Percentiles rank a stretch among this genome's conserved stretches.
Conservation (phyloP, 2,113 vertebrate species). For the Prionailurus viverrinus region DNA sequence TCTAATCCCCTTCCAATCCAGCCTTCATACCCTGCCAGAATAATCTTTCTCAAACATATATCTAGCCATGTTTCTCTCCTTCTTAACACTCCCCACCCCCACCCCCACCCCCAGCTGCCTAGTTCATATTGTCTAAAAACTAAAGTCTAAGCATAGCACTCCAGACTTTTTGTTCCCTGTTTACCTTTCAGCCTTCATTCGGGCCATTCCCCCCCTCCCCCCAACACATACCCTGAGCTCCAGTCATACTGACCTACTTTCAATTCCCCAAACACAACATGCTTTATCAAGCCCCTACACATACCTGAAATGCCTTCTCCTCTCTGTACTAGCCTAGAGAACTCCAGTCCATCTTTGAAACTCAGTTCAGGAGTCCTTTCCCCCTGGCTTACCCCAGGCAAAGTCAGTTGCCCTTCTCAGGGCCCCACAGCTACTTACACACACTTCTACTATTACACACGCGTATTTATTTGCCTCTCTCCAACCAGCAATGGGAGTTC, state of each 20-base stretch:
- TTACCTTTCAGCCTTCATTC: slow-evolving; percentile 40
- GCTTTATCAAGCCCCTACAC: slow-evolving; percentile 58
- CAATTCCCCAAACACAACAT: slow-evolving; percentile 15
- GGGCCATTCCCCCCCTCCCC: not conserved
- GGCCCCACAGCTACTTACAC: not conserved
- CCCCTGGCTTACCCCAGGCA: not conserved
- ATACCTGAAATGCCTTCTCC: slow-evolving; percentile 24
- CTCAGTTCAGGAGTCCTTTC: not conserved
- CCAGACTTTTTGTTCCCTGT: not conserved
- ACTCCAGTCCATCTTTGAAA: slow-evolving; percentile 50
- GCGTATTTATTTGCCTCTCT: not conserved
- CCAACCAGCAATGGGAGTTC: not conserved
- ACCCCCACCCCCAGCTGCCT: not conserved
- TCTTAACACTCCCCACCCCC: not conserved
- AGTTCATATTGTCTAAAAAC: not conserved
- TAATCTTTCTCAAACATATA: slow-evolving; percentile 63
- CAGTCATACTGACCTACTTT: slow-evolving; percentile 70
- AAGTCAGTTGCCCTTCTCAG: not conserved
- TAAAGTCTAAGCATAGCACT: not conserved
- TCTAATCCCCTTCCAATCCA: slow-evolving; percentile 67
- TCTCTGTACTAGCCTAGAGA: slow-evolving; percentile 4
- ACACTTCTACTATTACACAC: not conserved
- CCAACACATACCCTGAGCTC: not conserved
- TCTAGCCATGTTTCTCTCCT: not conserved
- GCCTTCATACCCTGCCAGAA: slow-evolving; percentile 7